These are phyloP conservation scores for Megalopta genalis DNA, from an alignment of 1,140 invertebrate genomes.

Conservation along the genomic window DNA sequence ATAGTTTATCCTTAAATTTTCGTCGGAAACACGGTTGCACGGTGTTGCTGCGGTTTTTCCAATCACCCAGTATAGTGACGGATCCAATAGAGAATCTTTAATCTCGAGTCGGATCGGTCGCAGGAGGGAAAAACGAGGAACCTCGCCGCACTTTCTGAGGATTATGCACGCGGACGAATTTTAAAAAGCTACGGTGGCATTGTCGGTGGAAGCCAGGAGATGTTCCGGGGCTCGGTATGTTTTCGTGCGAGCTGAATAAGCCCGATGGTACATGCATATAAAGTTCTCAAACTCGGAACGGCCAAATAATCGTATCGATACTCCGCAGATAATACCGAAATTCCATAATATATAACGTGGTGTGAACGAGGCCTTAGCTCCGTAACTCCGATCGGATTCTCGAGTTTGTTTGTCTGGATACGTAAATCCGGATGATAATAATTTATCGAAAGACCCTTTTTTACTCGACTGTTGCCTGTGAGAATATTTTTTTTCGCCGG, in stretches of 20 bases:
- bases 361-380: conserved; percentile 29
- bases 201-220: background rate
- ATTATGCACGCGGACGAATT: conserved; percentile 32
- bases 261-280: background rate
- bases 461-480: conserved; percentile 4
- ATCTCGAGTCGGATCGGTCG: conserved; percentile 50
- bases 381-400: conserved; percentile 26
- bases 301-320: conserved; percentile 83
- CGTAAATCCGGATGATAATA: conserved; percentile 54
- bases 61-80: conserved; percentile 69
- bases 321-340: conserved; percentile 44
- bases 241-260: background rate
- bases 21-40: too few species aligned
- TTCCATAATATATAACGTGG: conserved; percentile 48
- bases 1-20: too few species aligned
- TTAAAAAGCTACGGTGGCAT: conserved; percentile 18
- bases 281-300: conserved; percentile 33
- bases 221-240: background rate
- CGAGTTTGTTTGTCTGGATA: conserved; percentile 31
- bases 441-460: conserved; percentile 36
- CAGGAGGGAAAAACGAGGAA: conserved; percentile 13
- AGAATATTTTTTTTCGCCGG: background rate
- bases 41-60: background rate
- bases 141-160: conserved; percentile 46
- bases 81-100: conserved; percentile 62